Evolutionary conservation across 2,113 vertebrate species (phyloP).

Genomic region (Daphoenositta chrysoptera): DNA sequence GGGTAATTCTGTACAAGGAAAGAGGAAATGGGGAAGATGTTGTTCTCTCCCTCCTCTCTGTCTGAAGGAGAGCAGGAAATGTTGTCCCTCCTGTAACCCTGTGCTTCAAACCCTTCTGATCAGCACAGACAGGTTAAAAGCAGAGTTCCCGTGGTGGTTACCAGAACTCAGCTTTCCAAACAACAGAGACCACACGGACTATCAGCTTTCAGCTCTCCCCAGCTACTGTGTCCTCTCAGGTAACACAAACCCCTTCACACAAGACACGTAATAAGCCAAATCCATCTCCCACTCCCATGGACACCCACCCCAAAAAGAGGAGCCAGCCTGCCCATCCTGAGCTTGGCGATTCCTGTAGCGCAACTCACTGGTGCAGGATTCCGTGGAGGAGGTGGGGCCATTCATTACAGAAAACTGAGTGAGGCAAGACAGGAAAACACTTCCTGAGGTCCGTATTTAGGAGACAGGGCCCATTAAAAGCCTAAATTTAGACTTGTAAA

Average conservation of each 20-base stretch:
- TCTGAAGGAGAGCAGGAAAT: neutral
- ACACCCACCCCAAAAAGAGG: neutral
- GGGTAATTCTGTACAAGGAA: neutral
- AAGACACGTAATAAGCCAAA: neutral
- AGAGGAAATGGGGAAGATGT: neutral
- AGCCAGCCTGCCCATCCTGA: neutral
- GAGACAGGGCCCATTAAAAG: neutral
- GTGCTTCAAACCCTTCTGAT: neutral
- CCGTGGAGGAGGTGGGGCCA: neutral
- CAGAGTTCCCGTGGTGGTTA: neutral
- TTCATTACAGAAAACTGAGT: neutral
- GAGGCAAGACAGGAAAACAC: neutral
- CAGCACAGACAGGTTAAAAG: neutral
- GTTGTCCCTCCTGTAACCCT: neutral
- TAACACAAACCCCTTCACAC: neutral
- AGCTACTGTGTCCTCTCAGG: neutral
- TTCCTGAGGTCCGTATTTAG: neutral
- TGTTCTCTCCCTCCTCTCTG: neutral
- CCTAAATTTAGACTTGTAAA: neutral
- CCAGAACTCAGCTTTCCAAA: neutral
- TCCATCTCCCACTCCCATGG: neutral
- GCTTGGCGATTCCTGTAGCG: rapidly evolving
- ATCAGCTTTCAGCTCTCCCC: neutral
- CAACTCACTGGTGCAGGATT: neutral
- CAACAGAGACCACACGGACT: neutral